phyloP scores from a whole-genome alignment of 2,888 invertebrate genomes.

The Cabera pusaria region DNA sequence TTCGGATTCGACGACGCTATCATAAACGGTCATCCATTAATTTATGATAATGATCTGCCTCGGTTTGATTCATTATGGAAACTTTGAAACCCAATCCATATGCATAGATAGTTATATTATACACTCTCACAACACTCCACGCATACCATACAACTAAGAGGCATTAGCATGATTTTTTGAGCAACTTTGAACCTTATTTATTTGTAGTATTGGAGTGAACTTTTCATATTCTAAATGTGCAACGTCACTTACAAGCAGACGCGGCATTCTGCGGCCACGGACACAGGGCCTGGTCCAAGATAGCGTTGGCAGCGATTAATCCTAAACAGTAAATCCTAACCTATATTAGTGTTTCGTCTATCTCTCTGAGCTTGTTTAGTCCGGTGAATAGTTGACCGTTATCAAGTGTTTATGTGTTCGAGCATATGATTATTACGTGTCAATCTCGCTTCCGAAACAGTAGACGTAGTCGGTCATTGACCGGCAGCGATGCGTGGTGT shows the following conservation, averaged over 20 bases:
- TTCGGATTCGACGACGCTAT: slow-evolving; percentile 1
- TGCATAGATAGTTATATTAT: slow-evolving; percentile 23
- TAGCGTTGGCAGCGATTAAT: slow-evolving; percentile 39
- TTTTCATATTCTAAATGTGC: slow-evolving; percentile 48
- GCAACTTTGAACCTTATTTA: slow-evolving; percentile 33
- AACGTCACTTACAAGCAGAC: slow-evolving; percentile 66
- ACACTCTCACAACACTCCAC: slow-evolving; percentile 32
- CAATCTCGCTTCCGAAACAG: slow-evolving; percentile 34
- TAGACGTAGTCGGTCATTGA: slow-evolving; percentile 34
- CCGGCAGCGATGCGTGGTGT: slow-evolving; percentile 29
- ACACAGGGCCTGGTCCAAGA: slow-evolving; percentile 41
- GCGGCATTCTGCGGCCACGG: slow-evolving; percentile 48
- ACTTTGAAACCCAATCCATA: slow-evolving; percentile 31
- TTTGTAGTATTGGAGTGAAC: slow-evolving; percentile 38
- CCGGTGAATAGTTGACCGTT: slow-evolving; percentile 20
- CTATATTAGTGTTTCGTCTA: slow-evolving; percentile 2
- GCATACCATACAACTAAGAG: slow-evolving; percentile 26
- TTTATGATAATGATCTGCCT: slow-evolving; percentile 33
- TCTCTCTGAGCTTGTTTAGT: slow-evolving; percentile 15
- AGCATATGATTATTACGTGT: slow-evolving; percentile 34
- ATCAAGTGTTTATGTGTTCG: slow-evolving; percentile 29
- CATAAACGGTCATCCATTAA: slow-evolving; percentile 23
- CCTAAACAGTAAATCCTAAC: not conserved
- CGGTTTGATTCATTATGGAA: slow-evolving; percentile 33
- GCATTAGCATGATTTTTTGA: slow-evolving; percentile 23